Percentiles rank a stretch among this genome's conserved stretches.
Evolutionary conservation across 2,797 vertebrate species (phyloP).

Genomic region (Ctenochaetus hawaiiensis): DNA sequence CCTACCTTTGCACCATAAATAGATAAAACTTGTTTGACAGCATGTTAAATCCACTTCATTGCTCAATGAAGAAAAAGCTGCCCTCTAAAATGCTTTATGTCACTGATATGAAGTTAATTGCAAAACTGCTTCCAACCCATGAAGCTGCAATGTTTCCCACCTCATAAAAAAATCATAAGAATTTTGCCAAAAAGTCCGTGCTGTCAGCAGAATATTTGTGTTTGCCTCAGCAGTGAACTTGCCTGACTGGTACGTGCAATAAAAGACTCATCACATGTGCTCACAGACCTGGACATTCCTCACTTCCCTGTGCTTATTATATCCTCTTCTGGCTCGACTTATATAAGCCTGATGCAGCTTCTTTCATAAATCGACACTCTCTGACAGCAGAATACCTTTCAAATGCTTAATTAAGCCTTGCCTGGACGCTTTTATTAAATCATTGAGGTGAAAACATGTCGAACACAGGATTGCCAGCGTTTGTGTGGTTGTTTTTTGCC

Average conservation of each 20-base stretch:
- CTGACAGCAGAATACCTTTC: not conserved
- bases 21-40: constrained; percentile 44
- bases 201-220: constrained; percentile 48
- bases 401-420: not conserved
- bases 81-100: too few relatives aligned
- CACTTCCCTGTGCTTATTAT: constrained; percentile 71
- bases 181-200: constrained; percentile 55
- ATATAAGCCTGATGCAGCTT: constrained; percentile 34
- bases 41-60: not conserved
- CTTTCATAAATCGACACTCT: not conserved
- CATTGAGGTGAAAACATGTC: constrained; percentile 38
- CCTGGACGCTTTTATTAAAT: not conserved
- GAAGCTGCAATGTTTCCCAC: constrained; percentile 13
- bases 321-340: constrained; percentile 41
- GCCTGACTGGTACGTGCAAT: constrained; percentile 24
- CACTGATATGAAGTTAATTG: constrained; percentile 13
- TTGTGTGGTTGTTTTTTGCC: constrained; percentile 39
- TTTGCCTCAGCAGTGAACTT: constrained; percentile 50
- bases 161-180: not conserved
- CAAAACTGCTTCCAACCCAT: not conserved
- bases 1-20: constrained; percentile 15
- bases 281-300: constrained; percentile 63
- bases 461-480: constrained; percentile 5
- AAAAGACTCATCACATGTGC: constrained; percentile 27
- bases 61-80: not conserved